phyloP scores from a whole-genome alignment of 2,797 vertebrate genomes.

The Pelochelys cantorii region DNA sequence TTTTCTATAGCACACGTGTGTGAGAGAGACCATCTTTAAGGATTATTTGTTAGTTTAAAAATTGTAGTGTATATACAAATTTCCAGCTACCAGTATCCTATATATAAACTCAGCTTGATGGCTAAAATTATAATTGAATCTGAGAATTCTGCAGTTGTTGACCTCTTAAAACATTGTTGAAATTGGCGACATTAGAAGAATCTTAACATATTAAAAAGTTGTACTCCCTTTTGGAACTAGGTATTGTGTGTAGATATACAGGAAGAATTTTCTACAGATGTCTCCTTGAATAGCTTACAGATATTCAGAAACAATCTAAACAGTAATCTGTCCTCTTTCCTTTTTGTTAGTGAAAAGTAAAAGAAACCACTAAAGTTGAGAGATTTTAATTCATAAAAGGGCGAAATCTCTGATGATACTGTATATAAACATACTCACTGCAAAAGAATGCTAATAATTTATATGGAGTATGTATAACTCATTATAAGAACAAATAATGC shows the following conservation, averaged over 20 bases:
- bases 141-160: not conserved
- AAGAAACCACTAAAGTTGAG: not conserved
- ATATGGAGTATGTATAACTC: not conserved
- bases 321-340: not conserved
- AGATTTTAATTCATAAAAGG: not conserved
- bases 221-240: not conserved
- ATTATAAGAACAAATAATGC: not conserved
- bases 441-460: not conserved
- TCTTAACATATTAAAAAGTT: not conserved
- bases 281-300: not conserved
- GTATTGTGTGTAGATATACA: not conserved
- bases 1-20: not conserved
- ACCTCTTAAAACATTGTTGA: not conserved
- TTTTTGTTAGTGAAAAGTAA: not conserved
- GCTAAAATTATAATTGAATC: not conserved
- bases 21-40: not conserved
- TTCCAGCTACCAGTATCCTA: not conserved
- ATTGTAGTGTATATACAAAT: not conserved
- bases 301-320: not conserved
- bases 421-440: not conserved
- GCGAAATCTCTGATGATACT: not conserved
- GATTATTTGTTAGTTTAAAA: not conserved
- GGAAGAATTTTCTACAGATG: fast-evolving
- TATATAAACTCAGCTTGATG: not conserved
- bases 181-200: not conserved